phyloP scores from a whole-genome alignment of 92 coral and sea anemone species.

The Porites divaricata region DNA sequence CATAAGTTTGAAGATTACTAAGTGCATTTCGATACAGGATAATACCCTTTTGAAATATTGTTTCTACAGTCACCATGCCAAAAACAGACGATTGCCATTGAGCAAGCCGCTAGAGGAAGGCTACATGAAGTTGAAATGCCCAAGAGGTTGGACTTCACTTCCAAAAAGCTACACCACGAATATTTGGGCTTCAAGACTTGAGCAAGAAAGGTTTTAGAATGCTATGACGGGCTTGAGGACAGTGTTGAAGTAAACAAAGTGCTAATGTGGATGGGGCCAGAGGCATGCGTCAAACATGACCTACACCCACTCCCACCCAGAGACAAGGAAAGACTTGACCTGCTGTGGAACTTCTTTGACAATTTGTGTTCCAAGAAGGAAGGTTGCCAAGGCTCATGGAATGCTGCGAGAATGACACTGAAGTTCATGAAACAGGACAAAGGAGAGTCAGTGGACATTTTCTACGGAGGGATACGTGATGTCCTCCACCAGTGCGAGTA shows the following conservation, averaged over 20 bases:
- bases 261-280: slow-evolving; percentile 80
- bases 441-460: slow-evolving; percentile 76
- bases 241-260: slow-evolving; percentile 69
- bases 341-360: slow-evolving; percentile 71
- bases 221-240: slow-evolving; percentile 71
- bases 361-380: slow-evolving; percentile 74
- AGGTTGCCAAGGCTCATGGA: slow-evolving; percentile 77
- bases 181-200: slow-evolving; percentile 65
- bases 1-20: too few species aligned
- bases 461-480: slow-evolving; percentile 71
- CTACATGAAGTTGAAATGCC: slow-evolving; percentile 76
- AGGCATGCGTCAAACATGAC: slow-evolving; percentile 80
- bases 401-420: slow-evolving; percentile 74
- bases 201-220: slow-evolving; percentile 69
- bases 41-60: too few species aligned
- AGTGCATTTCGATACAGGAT: too few species aligned
- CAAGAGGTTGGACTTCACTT: slow-evolving; percentile 72
- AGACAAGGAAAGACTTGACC: slow-evolving; percentile 69
- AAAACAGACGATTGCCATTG: slow-evolving; percentile 64
- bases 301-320: slow-evolving; percentile 70
- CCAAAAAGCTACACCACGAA: slow-evolving; percentile 68
- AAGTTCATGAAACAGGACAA: slow-evolving; percentile 75
- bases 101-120: slow-evolving; percentile 76
- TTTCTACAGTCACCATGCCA: slow-evolving; percentile 59
- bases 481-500: slow-evolving; percentile 78